Percentiles rank a stretch among this genome's conserved stretches.
Conservation (phyloP, 2,113 vertebrate genomes). For the Cryptoleucopteryx plumbea region DNA sequence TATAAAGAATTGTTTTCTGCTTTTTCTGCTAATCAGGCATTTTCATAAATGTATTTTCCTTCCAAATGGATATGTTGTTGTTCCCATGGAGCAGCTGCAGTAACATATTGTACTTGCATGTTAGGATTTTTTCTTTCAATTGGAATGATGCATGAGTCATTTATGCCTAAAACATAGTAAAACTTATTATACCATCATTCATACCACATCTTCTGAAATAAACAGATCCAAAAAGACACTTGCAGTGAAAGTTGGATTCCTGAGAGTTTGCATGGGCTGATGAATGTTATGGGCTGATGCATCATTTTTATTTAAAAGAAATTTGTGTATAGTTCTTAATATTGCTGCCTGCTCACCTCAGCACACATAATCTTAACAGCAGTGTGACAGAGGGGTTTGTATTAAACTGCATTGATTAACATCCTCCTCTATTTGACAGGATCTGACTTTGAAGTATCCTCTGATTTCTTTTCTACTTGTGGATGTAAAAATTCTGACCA, state of each 20-base stretch:
- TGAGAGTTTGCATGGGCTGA: neutral
- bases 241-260: neutral
- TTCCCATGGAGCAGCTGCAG: conserved; percentile 15
- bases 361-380: neutral
- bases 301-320: neutral
- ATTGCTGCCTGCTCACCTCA: neutral
- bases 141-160: conserved; percentile 12
- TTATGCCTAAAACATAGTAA: conserved; percentile 33
- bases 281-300: neutral
- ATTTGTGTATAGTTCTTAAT: neutral
- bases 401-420: conserved; percentile 6
- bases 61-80: conserved; percentile 17
- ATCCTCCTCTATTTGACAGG: neutral
- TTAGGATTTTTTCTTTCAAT: conserved; percentile 25
- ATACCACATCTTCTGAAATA: conserved; percentile 9
- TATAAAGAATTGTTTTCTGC: conserved; percentile 44
- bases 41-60: conserved; percentile 42
- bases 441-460: conserved; percentile 3
- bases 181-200: conserved; percentile 26
- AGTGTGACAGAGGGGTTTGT: neutral
- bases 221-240: conserved; percentile 5
- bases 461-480: neutral
- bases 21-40: conserved; percentile 34
- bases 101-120: conserved; percentile 1
- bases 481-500: neutral